phyloP scores from a whole-genome alignment of 2,888 invertebrate species.

The Homarus gammarus region DNA sequence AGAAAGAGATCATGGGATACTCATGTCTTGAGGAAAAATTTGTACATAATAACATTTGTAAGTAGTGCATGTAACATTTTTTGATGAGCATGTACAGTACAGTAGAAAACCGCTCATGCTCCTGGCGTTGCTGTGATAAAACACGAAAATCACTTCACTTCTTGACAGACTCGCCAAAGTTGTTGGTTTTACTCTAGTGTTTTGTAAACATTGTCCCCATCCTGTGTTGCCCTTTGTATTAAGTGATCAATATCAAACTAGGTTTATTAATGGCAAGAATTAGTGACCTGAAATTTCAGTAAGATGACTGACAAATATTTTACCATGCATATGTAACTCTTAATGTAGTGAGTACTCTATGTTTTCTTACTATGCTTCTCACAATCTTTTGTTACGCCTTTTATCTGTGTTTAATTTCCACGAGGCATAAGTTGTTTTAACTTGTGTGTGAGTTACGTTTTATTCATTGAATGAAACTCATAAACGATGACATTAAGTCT shows the following conservation, averaged over 20 bases:
- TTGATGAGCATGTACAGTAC: neutral
- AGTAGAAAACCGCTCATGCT: neutral
- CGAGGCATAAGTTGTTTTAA: too few species aligned
- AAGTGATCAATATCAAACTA: slow-evolving; percentile 16
- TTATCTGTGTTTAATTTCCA: too few species aligned
- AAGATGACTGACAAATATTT: neutral
- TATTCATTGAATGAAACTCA: too few species aligned
- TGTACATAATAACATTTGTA: slow-evolving; percentile 13
- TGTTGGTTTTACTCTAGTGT: neutral
- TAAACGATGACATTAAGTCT: too few species aligned
- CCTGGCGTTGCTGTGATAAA: neutral
- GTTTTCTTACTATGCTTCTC: too few species aligned
- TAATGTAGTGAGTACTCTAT: too few species aligned
- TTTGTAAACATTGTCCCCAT: slow-evolving; percentile 8
- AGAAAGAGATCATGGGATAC: neutral
- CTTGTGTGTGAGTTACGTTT: too few species aligned
- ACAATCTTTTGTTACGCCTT: too few species aligned
- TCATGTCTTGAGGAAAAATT: neutral
- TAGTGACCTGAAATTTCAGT: neutral
- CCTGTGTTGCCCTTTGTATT: neutral
- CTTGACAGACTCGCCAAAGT: neutral
- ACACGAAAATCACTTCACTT: neutral
- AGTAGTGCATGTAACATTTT: slow-evolving; percentile 1
- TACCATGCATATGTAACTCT: neutral
- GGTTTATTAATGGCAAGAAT: neutral